Conservation (phyloP, 2,888 invertebrate species). For the Amorpha juglandis region DNA sequence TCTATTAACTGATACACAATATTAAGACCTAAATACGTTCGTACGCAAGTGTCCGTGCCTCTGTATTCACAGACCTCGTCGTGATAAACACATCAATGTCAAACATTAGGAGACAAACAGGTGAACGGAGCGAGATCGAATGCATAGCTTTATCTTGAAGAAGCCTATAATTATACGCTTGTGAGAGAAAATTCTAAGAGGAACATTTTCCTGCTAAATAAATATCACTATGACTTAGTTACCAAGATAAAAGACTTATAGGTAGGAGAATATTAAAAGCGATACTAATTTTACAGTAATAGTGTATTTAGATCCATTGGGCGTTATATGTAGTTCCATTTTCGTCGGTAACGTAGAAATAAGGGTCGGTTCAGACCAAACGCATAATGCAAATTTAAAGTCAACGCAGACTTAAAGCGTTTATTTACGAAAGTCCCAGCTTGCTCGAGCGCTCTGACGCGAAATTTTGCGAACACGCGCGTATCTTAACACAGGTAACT, state of each 20-base stretch:
- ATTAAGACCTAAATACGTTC: constrained; percentile 28
- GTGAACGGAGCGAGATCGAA: constrained; percentile 66
- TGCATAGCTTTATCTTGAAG: constrained; percentile 66
- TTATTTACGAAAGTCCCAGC: too few relatives aligned
- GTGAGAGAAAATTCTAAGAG: constrained; percentile 59
- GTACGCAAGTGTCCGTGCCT: constrained; percentile 70
- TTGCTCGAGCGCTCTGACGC: too few relatives aligned
- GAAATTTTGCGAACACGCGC: too few relatives aligned
- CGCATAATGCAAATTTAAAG: too few relatives aligned
- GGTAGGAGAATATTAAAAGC: constrained; percentile 64
- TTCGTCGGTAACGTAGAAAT: neutral
- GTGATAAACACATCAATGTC: neutral
- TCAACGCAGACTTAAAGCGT: too few relatives aligned
- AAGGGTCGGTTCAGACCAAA: too few relatives aligned
- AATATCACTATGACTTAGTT: constrained; percentile 76
- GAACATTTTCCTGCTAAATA: constrained; percentile 60
- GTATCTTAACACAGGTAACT: too few relatives aligned
- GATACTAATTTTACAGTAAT: constrained; percentile 27
- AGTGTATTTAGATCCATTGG: constrained; percentile 2
- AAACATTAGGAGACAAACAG: neutral
- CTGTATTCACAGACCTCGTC: neutral
- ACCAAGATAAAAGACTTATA: constrained; percentile 68
- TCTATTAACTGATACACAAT: constrained; percentile 41
- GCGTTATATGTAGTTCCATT: constrained; percentile 1
- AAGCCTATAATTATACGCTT: constrained; percentile 57